Conservation (phyloP, 2,888 invertebrate genomes). For the Nephrotoma flavescens region DNA sequence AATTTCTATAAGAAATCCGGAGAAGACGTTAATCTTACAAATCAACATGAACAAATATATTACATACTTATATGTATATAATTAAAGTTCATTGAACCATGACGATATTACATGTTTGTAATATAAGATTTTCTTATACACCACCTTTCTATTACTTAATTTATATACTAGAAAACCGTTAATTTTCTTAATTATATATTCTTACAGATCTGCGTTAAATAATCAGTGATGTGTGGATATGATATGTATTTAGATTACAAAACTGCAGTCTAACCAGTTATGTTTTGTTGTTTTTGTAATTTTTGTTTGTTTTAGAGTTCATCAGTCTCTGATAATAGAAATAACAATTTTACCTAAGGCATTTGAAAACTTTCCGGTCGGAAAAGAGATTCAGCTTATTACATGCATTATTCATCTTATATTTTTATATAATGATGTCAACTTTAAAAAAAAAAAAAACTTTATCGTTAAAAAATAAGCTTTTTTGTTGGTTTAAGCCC, state of each 20-base stretch:
- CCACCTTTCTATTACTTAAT: background rate
- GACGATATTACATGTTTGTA: background rate
- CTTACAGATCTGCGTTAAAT: background rate
- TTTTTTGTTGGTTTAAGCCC: too few species aligned
- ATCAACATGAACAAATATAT: too few species aligned
- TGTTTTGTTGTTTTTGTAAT: background rate
- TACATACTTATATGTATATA: background rate
- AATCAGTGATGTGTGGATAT: background rate
- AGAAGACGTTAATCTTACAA: background rate
- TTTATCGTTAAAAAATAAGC: too few species aligned
- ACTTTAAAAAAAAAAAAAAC: too few species aligned
- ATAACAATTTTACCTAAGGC: background rate
- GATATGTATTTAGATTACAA: background rate
- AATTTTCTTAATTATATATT: background rate
- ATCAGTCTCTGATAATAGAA: background rate
- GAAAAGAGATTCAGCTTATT: background rate
- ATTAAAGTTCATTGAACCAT: background rate
- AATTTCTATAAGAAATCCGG: background rate
- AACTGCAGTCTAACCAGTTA: background rate
- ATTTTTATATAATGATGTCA: too few species aligned
- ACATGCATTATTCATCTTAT: too few species aligned
- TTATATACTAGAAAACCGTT: background rate
- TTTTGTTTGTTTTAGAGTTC: background rate
- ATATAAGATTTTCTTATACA: background rate
- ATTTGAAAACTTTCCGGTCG: background rate